Conservation (phyloP, 2,888 invertebrate species). For the Empis livida region DNA sequence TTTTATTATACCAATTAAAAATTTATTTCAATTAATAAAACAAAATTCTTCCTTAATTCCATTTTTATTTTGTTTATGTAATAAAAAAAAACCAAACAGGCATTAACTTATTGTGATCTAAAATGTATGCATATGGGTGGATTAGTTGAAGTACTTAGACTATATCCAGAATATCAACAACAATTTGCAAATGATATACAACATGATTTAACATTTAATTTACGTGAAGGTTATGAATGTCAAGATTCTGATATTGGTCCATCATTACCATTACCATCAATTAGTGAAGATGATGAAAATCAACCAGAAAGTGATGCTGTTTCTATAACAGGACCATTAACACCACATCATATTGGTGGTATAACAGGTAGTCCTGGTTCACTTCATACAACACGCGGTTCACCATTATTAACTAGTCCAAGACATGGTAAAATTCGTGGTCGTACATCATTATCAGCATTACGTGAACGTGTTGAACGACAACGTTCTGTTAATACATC, state of each 20-base stretch:
- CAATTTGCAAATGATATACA: conserved; percentile 90
- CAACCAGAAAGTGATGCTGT: conserved; percentile 57
- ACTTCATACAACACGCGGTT: conserved; percentile 32
- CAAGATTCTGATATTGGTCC: conserved; percentile 43
- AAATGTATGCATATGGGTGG: conserved; percentile 89
- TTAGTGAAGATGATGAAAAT: conserved; percentile 91
- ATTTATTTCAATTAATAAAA: too few species aligned
- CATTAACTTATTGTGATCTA: conserved; percentile 89
- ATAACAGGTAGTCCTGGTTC: conserved; percentile 21
- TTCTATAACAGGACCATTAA: conserved; percentile 25
- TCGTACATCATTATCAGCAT: conserved; percentile 37
- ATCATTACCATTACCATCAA: conserved; percentile 65
- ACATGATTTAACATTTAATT: conserved; percentile 88
- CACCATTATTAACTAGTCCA: conserved; percentile 41
- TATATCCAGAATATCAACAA: conserved; percentile 91
- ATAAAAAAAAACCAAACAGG: too few species aligned
- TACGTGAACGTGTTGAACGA: conserved; percentile 54
- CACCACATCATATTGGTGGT: conserved; percentile 45
- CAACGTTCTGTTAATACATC: conserved; percentile 47
- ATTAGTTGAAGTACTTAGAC: conserved; percentile 71
- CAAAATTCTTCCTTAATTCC: too few species aligned
- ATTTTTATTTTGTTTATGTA: too few species aligned
- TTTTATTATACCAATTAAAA: too few species aligned
- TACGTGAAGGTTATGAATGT: conserved; percentile 84
- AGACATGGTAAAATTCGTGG: conserved; percentile 43